Conservation (phyloP, 2,888 invertebrate species). For the Gortyna flavago region DNA sequence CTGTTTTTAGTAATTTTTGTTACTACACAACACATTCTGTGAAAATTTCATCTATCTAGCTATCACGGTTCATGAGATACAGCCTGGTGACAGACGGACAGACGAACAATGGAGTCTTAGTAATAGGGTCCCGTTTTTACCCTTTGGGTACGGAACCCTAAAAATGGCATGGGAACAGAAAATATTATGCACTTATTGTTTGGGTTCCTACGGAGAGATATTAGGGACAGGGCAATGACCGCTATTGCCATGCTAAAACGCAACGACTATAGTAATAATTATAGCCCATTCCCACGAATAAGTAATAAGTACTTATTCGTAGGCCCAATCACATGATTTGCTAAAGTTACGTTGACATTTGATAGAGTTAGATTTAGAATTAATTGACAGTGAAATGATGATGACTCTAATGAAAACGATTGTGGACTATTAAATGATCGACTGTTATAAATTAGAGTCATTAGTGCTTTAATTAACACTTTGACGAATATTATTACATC, state of each 20-base stretch:
- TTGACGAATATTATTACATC: conserved; percentile 2
- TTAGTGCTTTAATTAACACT: conserved; percentile 3
- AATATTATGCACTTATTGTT: no score
- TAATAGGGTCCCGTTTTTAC: no score
- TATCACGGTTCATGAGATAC: no score
- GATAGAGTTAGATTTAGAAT: neutral
- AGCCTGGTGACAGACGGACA: no score
- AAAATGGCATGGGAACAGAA: neutral
- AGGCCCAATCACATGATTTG: neutral
- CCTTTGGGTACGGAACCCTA: no score
- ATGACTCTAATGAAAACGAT: neutral
- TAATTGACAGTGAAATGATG: neutral
- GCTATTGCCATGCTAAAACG: neutral
- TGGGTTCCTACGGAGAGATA: neutral
- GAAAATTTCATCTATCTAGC: no score
- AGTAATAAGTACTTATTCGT: no score
- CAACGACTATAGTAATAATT: neutral
- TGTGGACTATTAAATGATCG: conserved; percentile 3
- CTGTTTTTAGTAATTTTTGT: no score
- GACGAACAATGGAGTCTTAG: no score
- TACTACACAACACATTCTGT: no score
- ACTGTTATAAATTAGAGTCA: conserved; percentile 14
- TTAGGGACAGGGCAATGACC: neutral
- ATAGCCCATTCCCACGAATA: neutral
- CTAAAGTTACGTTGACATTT: neutral